These are phyloP conservation scores for Nebria ingens DNA, from an alignment of 1,140 invertebrate species.

Conservation along the genomic window DNA sequence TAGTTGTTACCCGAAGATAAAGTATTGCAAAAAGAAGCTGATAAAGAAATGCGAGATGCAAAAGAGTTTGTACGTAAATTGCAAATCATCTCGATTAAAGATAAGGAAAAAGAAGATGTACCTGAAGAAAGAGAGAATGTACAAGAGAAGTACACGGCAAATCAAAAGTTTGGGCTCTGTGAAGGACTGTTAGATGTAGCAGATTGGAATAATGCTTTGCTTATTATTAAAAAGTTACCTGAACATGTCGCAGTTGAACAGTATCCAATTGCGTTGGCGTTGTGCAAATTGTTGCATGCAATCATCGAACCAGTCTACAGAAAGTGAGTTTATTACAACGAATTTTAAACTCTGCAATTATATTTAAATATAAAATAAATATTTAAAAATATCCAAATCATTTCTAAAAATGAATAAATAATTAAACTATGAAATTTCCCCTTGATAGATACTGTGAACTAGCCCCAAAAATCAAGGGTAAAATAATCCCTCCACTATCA, in stretches of 20 bases:
- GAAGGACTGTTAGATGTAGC: slow-evolving; percentile 81
- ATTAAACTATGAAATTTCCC: slow-evolving; percentile 21
- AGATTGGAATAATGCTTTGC: slow-evolving; percentile 77
- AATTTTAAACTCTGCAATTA: slow-evolving; percentile 7
- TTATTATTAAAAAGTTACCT: slow-evolving; percentile 71
- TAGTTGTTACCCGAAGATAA: slow-evolving; percentile 77
- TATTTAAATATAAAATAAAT: slow-evolving; percentile 7
- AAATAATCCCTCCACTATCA: slow-evolving; percentile 42
- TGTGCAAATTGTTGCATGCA: slow-evolving; percentile 73
- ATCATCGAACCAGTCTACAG: slow-evolving; percentile 83
- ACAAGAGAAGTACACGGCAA: slow-evolving; percentile 59
- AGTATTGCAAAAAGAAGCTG: slow-evolving; percentile 68
- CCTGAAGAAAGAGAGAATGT: slow-evolving; percentile 56
- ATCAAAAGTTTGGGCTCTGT: slow-evolving; percentile 90
- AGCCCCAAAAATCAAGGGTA: slow-evolving; percentile 54
- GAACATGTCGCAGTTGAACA: slow-evolving; percentile 70
- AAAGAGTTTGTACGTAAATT: slow-evolving; percentile 80
- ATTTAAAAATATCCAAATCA: slow-evolving; percentile 10
- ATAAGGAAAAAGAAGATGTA: slow-evolving; percentile 64
- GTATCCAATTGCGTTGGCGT: slow-evolving; percentile 63
- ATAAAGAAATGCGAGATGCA: slow-evolving; percentile 72
- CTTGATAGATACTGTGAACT: slow-evolving; percentile 61
- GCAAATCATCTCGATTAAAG: slow-evolving; percentile 75
- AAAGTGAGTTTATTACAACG: slow-evolving; percentile 44
- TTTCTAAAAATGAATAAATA: slow-evolving; percentile 10